phyloP scores from a whole-genome alignment of 2,888 invertebrate genomes.

The Drosophila atroscutellata region DNA sequence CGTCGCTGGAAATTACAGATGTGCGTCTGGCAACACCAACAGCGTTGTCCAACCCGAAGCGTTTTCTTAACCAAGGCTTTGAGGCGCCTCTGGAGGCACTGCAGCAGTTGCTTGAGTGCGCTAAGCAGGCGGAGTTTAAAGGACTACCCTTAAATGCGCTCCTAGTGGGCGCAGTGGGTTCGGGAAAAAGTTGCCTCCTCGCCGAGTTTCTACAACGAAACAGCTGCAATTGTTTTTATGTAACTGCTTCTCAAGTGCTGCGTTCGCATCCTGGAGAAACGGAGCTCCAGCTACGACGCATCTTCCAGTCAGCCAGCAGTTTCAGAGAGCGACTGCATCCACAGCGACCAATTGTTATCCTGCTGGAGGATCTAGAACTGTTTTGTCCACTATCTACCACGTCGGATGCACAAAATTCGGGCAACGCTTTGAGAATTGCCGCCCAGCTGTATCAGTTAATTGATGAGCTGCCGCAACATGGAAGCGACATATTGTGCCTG shows the following conservation, averaged over 20 bases:
- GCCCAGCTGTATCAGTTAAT: constrained; percentile 85
- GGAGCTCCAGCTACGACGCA: constrained; percentile 84
- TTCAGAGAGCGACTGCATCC: constrained; percentile 78
- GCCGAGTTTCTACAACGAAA: constrained; percentile 85
- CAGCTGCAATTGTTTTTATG: constrained; percentile 85
- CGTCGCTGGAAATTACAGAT: constrained; percentile 63
- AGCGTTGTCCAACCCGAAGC: background rate
- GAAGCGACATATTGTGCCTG: constrained; percentile 85
- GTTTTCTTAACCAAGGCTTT: constrained; percentile 62
- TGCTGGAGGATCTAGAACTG: constrained; percentile 85
- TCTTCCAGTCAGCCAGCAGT: constrained; percentile 85
- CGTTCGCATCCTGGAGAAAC: constrained; percentile 86
- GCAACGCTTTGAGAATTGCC: constrained; percentile 84
- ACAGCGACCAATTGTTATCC: constrained; percentile 81
- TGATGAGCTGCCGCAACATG: constrained; percentile 84
- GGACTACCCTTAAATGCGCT: constrained; percentile 72
- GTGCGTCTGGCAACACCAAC: constrained; percentile 51
- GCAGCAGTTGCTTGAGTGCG: constrained; percentile 59
- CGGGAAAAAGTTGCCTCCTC: constrained; percentile 87
- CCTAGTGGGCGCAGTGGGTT: constrained; percentile 86
- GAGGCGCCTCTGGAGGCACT: constrained; percentile 70
- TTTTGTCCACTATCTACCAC: constrained; percentile 84
- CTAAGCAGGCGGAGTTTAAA: constrained; percentile 4
- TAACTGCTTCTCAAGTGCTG: constrained; percentile 85
- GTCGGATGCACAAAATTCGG: constrained; percentile 63